A percentile compares a stretch with the other conserved stretches of the same genome.
phyloP scores from a whole-genome alignment of 2,797 vertebrate species.

The Mus spretus region DNA sequence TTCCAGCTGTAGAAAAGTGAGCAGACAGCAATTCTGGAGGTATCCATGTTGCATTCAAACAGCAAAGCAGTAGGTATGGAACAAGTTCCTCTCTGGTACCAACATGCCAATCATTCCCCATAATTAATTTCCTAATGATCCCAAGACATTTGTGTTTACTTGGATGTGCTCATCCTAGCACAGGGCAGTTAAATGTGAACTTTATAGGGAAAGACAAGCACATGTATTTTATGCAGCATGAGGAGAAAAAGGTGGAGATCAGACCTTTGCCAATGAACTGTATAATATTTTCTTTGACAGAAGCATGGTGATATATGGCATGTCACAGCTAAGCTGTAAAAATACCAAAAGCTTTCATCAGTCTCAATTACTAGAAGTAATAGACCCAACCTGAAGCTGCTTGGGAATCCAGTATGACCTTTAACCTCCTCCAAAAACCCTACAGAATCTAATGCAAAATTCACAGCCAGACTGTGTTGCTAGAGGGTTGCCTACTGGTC shows the following conservation, averaged over 20 bases:
- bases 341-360: slow-evolving; percentile 84
- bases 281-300: slow-evolving; percentile 87
- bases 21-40: slow-evolving; percentile 73
- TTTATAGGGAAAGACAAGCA: slow-evolving; percentile 62
- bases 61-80: slow-evolving; percentile 27
- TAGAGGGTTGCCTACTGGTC: neutral
- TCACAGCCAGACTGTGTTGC: neutral
- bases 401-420: slow-evolving; percentile 76
- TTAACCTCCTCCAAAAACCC: slow-evolving; percentile 56
- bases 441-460: slow-evolving; percentile 70
- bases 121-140: slow-evolving; percentile 87
- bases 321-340: slow-evolving; percentile 85
- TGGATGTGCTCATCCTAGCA: slow-evolving; percentile 72
- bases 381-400: slow-evolving; percentile 83
- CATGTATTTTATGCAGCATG: slow-evolving; percentile 69
- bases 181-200: slow-evolving; percentile 77
- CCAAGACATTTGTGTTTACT: slow-evolving; percentile 82
- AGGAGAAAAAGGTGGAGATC: slow-evolving; percentile 76
- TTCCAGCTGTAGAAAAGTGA: slow-evolving; percentile 75
- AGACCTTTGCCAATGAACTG: slow-evolving; percentile 82
- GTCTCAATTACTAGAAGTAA: slow-evolving; percentile 86
- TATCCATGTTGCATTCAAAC: slow-evolving; percentile 73
- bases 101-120: slow-evolving; percentile 83
- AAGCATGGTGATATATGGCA: slow-evolving; percentile 85
- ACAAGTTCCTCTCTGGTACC: slow-evolving; percentile 79